phyloP scores from a whole-genome alignment of 2,888 invertebrate species.

The Synanthedon formicaeformis region DNA sequence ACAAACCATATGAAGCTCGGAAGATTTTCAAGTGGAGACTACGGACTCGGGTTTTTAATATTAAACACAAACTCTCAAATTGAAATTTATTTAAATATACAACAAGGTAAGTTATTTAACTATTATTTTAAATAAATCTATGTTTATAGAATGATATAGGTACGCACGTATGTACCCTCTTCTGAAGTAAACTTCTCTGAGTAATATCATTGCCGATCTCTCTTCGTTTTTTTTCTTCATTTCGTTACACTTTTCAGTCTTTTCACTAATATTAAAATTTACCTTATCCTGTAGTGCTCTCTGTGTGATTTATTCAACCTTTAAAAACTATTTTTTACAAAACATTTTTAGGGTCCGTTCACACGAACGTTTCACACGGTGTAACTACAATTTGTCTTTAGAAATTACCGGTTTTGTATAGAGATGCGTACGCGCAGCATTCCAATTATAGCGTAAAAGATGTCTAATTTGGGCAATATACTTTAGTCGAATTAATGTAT shows the following conservation, averaged over 20 bases:
- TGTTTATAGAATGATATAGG: slow-evolving; percentile 50
- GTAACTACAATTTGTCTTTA: slow-evolving; percentile 6
- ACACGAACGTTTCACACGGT: slow-evolving; percentile 1
- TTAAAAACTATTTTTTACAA: too few species aligned
- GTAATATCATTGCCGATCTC: slow-evolving; percentile 25
- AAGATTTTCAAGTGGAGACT: too few species aligned
- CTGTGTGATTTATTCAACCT: too few species aligned
- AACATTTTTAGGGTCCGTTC: too few species aligned
- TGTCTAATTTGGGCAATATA: too few species aligned
- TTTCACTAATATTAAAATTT: slow-evolving; percentile 22
- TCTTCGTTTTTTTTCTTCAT: slow-evolving; percentile 16
- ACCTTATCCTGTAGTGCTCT: slow-evolving; percentile 5
- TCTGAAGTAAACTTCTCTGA: slow-evolving; percentile 20
- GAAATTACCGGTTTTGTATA: too few species aligned
- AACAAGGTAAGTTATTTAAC: slow-evolving; percentile 54
- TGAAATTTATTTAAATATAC: slow-evolving; percentile 65
- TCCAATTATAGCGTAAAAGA: too few species aligned
- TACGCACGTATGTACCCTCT: too few species aligned
- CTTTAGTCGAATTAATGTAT: too few species aligned
- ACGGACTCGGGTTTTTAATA: too few species aligned
- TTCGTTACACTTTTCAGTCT: slow-evolving; percentile 52
- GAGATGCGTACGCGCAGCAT: too few species aligned
- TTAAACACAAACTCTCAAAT: slow-evolving; percentile 16
- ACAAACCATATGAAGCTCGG: too few species aligned
- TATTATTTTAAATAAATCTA: slow-evolving; percentile 52